Evolutionary conservation across 2,113 vertebrate genomes (phyloP), one percentile per base, ranked within the genome.

Genomic region (Serinus canaria): DNA sequence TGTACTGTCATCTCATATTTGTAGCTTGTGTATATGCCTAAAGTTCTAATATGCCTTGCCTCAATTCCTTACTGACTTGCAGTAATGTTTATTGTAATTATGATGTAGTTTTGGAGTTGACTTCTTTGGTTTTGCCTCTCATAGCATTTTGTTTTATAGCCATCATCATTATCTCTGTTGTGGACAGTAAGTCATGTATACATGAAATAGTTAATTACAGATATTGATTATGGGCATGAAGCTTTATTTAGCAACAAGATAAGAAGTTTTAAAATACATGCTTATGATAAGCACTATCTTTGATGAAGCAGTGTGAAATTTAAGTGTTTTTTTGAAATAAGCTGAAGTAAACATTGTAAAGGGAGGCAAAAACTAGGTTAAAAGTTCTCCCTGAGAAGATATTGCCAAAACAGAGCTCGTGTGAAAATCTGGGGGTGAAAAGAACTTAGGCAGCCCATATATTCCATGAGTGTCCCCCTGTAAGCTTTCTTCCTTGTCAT

Each of bases 401-500:
- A 31, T 69, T 72, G n/a, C 35, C 27, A 67, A 21, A 88, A 63
- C 12, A 74, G 43, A 63, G 43, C 13, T 30, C 4, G 19, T 33
- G 47, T 67, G 64, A 90, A 80, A 77, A 91, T 60, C 7, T 67
- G 12, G 75, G 78, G 56, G 44, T 35, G 27, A 49, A 18, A 50
- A 43, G 33, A 39, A 35, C n/a, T 39, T 14, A 18, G 28, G 35
- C 11, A 91, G 55, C 53, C 49, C 13, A 19, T 62, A 6, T 41
- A 83, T 56, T 80, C 25, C 23, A 3, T 18, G 28, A 35, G 18
- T 46, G 44, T 62, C 81, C 39, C 44, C 20, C 41, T 41, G 39
- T 58, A 22, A 77, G 75, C 31, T 85, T 87, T 70, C 83, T 64
- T 15, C 85, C 75, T 84, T 52, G n/a, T 84, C 92, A 58, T 92